Percentiles rank a stretch among this genome's conserved stretches.
Conservation (phyloP, 2,797 vertebrate species). For the Australoheros facetus region DNA sequence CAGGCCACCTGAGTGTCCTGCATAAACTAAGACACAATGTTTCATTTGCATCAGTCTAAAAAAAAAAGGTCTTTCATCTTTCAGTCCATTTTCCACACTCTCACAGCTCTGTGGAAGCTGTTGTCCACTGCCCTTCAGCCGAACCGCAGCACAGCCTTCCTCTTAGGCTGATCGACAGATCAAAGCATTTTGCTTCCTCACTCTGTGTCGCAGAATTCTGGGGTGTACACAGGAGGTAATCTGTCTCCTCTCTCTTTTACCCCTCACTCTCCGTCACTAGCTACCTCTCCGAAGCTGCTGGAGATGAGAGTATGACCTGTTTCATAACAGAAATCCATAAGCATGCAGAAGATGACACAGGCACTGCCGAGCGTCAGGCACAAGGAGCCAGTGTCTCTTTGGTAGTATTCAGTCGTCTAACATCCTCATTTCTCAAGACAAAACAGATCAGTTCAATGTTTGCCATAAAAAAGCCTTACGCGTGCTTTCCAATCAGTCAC, state of each 20-base stretch:
- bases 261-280: conserved; percentile 8
- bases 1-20: conserved; percentile 30
- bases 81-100: conserved; percentile 34
- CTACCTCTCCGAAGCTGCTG: conserved; percentile 38
- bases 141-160: conserved; percentile 21
- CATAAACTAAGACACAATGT: conserved; percentile 33
- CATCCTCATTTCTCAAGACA: background rate
- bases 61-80: conserved; percentile 53
- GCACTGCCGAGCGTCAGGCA: background rate
- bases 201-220: conserved; percentile 42
- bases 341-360: conserved; percentile 44
- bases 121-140: conserved; percentile 57
- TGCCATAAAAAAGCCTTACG: background rate
- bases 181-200: conserved; percentile 54
- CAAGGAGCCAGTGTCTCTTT: conserved; percentile 6
- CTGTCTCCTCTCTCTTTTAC: conserved; percentile 14
- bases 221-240: conserved; percentile 57
- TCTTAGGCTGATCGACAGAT: conserved; percentile 49
- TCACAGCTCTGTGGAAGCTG: conserved; percentile 20
- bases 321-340: conserved; percentile 63
- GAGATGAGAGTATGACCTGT: conserved; percentile 58
- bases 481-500: conserved; percentile 6
- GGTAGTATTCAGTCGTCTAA: background rate
- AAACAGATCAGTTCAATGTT: conserved; percentile 1
- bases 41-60: conserved; percentile 42